Evolutionary conservation across 1,140 invertebrate species (phyloP).

Genomic region (Meloidogyne floridensis): DNA sequence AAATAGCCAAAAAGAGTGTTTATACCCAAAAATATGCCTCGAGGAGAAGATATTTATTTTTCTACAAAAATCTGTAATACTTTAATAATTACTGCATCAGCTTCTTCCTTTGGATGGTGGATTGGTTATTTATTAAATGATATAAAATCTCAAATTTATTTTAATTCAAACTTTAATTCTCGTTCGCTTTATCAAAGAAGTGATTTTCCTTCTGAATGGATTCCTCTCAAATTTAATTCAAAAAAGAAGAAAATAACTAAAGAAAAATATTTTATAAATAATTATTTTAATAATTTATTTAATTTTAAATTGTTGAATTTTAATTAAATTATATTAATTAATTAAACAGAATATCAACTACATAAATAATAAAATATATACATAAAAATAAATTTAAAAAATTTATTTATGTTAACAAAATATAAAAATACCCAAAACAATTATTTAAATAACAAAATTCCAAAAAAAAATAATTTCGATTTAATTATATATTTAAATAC

Average conservation of each 20-base stretch:
- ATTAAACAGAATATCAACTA: neutral
- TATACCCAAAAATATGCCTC: neutral
- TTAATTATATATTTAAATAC: neutral
- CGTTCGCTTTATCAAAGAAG: conserved; percentile 8
- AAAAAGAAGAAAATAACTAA: conserved; percentile 9
- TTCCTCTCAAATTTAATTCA: neutral
- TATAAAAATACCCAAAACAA: neutral
- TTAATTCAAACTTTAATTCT: neutral
- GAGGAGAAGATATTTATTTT: conserved; percentile 9
- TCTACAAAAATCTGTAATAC: conserved; percentile 27
- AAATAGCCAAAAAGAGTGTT: conserved; percentile 1
- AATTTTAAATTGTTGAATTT: neutral
- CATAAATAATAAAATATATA: no score
- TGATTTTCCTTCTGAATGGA: neutral
- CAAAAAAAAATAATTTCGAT: neutral
- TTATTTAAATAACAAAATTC: neutral
- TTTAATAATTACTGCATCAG: conserved; percentile 30
- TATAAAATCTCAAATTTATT: conserved; percentile 3
- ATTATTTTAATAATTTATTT: neutral
- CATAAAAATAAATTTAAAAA: neutral
- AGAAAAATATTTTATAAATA: neutral
- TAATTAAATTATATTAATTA: neutral
- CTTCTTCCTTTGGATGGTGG: conserved; percentile 40
- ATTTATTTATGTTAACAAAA: no score
- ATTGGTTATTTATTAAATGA: conserved; percentile 37